Evolutionary conservation across 1,140 invertebrate species (phyloP).

Genomic region (Diabrotica virgifera): DNA sequence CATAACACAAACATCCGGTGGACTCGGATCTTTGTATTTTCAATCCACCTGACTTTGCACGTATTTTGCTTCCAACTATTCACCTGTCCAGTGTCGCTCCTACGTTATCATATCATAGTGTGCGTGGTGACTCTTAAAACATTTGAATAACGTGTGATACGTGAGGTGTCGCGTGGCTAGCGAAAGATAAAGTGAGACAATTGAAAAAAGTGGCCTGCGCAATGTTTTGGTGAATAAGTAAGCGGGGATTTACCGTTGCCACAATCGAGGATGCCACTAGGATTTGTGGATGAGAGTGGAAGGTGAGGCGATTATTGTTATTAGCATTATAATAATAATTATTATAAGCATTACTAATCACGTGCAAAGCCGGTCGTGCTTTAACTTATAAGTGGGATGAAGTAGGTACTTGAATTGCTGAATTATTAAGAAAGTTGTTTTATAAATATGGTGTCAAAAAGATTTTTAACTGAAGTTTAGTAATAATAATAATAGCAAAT

Average conservation of each 20-base stretch:
- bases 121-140: neutral
- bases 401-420: too few relatives aligned
- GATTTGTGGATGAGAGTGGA: too few relatives aligned
- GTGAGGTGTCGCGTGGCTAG: neutral
- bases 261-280: neutral
- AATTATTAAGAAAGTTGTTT: too few relatives aligned
- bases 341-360: too few relatives aligned
- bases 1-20: constrained; percentile 1
- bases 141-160: neutral
- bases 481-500: too few relatives aligned
- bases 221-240: neutral
- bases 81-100: constrained; percentile 1
- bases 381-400: too few relatives aligned
- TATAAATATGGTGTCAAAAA: too few relatives aligned
- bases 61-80: constrained; percentile 7
- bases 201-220: neutral
- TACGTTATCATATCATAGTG: neutral
- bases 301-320: neutral
- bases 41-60: neutral
- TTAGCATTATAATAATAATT: too few relatives aligned
- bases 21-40: neutral
- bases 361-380: too few relatives aligned
- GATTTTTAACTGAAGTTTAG: too few relatives aligned
- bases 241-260: neutral
- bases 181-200: neutral